Percentiles rank a stretch among this genome's conserved stretches.
phyloP scores from a whole-genome alignment of 2,113 vertebrate genomes.

The Carettochelys insculpta region DNA sequence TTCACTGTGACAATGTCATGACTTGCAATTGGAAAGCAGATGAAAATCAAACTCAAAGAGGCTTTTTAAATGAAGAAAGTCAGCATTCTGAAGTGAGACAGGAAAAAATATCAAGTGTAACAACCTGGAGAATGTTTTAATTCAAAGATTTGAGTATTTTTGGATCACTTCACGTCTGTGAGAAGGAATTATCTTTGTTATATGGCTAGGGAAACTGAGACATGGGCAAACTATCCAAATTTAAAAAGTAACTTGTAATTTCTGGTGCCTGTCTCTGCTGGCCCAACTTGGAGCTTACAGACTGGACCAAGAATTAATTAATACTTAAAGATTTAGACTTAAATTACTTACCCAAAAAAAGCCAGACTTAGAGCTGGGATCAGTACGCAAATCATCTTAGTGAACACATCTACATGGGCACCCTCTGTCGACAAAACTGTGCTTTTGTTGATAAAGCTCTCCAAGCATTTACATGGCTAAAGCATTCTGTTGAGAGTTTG shows the following conservation, averaged over 20 bases:
- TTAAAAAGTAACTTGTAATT: neutral
- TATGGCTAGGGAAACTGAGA: neutral
- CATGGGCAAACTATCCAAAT: neutral
- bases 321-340: neutral
- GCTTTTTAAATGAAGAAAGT: neutral
- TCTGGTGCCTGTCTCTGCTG: rapidly evolving
- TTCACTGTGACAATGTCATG: neutral
- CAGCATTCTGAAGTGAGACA: neutral
- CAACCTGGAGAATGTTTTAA: neutral
- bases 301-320: rapidly evolving
- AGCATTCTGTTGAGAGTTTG: too few relatives aligned
- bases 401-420: too few relatives aligned
- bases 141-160: neutral
- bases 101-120: neutral
- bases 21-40: neutral
- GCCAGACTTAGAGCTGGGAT: neutral
- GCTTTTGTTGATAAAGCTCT: too few relatives aligned
- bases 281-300: neutral
- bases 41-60: neutral
- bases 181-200: neutral
- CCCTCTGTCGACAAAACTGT: too few relatives aligned
- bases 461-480: too few relatives aligned
- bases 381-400: too few relatives aligned
- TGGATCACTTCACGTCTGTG: neutral
- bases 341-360: neutral